These are phyloP conservation scores for Brevimyrus niger DNA, from an alignment of 2,113 vertebrate genomes.

Conservation along the genomic window DNA sequence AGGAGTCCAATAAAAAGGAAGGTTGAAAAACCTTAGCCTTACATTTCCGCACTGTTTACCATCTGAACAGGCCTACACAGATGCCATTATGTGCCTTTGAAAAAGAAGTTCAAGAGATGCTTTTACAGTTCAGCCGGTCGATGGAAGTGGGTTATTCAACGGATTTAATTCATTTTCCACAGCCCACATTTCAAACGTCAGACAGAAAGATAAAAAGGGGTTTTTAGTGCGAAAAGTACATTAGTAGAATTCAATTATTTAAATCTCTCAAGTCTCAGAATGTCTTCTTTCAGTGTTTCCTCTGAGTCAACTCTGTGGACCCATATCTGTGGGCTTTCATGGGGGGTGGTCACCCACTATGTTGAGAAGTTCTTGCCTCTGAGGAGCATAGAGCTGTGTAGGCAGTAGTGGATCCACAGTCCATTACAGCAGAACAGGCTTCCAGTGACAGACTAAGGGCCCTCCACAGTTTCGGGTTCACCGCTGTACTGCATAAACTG, in stretches of 20 bases:
- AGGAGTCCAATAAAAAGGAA: neutral
- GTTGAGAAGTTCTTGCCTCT: neutral
- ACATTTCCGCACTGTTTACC: constrained; percentile 21
- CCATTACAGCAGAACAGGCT: neutral
- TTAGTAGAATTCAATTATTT: constrained; percentile 15
- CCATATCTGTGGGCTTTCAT: neutral
- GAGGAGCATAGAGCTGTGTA: neutral
- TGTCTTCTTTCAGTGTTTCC: neutral
- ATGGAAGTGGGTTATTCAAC: constrained; percentile 15
- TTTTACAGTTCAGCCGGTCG: constrained; percentile 5
- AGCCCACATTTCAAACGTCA: constrained; percentile 22
- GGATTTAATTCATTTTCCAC: constrained; percentile 21
- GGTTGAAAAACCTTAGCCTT: constrained; percentile 13
- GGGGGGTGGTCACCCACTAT: neutral
- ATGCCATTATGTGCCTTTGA: constrained; percentile 11
- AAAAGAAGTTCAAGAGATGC: constrained; percentile 5
- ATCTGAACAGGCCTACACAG: constrained; percentile 9
- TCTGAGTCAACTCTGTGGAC: neutral
- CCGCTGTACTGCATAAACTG: neutral
- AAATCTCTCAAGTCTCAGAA: neutral
- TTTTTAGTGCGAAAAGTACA: neutral
- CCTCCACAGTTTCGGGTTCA: neutral
- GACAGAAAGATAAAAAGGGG: neutral
- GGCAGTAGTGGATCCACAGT: neutral
- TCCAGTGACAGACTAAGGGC: neutral